Conservation (phyloP, 92 coral and sea anemone genomes). For the Bergia puertoricense region DNA sequence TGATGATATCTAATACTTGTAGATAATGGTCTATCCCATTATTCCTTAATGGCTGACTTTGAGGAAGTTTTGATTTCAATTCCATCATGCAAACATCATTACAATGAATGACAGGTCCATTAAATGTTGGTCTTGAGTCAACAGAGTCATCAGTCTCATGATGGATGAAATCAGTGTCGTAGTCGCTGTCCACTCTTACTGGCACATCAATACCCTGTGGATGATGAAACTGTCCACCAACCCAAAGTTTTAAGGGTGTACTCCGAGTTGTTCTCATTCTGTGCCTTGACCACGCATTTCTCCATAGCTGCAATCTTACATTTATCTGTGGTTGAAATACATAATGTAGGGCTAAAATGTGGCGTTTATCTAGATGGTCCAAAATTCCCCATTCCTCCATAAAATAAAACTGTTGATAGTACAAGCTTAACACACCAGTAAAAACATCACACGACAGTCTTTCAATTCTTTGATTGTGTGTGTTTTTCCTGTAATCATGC, state of each 20-base stretch:
- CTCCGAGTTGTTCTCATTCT: slow-evolving; percentile 44
- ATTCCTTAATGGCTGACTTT: background rate
- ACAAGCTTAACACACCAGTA: slow-evolving; percentile 37
- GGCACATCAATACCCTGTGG: slow-evolving; percentile 43
- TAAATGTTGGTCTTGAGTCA: slow-evolving; percentile 3
- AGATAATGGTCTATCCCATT: background rate
- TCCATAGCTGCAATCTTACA: slow-evolving; percentile 16
- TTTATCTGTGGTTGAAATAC: slow-evolving; percentile 29
- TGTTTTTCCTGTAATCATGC: slow-evolving; percentile 44
- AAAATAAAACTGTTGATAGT: slow-evolving; percentile 40
- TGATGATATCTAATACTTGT: background rate
- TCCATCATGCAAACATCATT: background rate
- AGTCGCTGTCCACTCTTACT: background rate
- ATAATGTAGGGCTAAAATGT: slow-evolving; percentile 19
- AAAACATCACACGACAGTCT: slow-evolving; percentile 46
- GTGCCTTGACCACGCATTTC: slow-evolving; percentile 28
- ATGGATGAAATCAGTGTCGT: slow-evolving; percentile 1
- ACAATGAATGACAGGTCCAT: too few species aligned
- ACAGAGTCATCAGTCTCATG: background rate
- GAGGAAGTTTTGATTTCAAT: slow-evolving; percentile 5
- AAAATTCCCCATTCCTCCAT: slow-evolving; percentile 34
- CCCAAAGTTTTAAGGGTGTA: slow-evolving; percentile 40
- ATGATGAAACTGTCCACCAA: slow-evolving; percentile 38
- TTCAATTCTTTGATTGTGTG: background rate
- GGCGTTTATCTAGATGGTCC: slow-evolving; percentile 30